Conservation (phyloP, 2,888 invertebrate genomes). For the Rotaria macrura region DNA sequence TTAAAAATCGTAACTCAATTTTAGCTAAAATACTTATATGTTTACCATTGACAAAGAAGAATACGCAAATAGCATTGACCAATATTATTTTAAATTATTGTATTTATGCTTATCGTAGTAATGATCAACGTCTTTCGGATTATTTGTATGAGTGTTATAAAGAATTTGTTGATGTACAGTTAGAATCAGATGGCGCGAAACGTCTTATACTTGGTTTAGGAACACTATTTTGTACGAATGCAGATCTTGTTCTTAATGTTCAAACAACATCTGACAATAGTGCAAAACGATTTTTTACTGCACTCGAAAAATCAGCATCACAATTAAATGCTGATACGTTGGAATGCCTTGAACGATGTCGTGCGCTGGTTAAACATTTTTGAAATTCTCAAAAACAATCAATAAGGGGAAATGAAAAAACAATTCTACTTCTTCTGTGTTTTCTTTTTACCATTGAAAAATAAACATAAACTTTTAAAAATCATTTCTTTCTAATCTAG, state of each 20-base stretch:
- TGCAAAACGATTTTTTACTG: background rate
- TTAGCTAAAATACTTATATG: background rate
- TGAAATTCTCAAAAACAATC: background rate
- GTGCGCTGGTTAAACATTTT: background rate
- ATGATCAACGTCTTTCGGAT: slow-evolving; percentile 1
- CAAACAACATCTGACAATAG: background rate
- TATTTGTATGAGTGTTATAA: background rate
- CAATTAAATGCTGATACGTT: background rate
- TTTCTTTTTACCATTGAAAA: background rate
- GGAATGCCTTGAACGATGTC: background rate
- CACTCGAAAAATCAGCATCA: background rate
- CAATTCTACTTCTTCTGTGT: background rate
- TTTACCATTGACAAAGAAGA: background rate
- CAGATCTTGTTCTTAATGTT: background rate
- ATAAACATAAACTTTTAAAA: background rate
- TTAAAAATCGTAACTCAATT: background rate
- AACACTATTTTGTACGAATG: background rate
- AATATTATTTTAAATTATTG: background rate
- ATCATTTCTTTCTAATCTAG: background rate
- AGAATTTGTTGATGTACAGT: background rate
- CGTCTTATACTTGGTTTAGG: background rate
- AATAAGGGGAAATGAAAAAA: background rate
- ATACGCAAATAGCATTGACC: background rate
- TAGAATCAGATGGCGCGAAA: background rate
- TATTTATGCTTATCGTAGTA: background rate